phyloP scores from a whole-genome alignment of 2,888 invertebrate genomes.

The Rhagophthalmus giganteus region DNA sequence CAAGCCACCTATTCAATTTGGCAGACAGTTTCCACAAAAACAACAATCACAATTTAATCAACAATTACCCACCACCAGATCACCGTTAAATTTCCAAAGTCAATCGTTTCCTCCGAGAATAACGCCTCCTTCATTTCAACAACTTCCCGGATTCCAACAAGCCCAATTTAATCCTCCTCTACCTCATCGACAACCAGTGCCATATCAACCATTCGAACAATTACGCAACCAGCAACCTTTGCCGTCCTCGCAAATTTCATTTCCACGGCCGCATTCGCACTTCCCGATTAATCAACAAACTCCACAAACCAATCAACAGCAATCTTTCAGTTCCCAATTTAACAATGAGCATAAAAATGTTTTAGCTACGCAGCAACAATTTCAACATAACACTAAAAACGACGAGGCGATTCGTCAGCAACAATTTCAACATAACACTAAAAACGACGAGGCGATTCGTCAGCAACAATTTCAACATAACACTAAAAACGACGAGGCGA shows the following conservation, averaged over 20 bases:
- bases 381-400: slow-evolving; percentile 50
- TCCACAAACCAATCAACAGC: slow-evolving; percentile 47
- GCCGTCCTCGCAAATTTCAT: slow-evolving; percentile 55
- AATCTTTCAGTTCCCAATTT: slow-evolving; percentile 41
- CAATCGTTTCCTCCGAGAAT: slow-evolving; percentile 9
- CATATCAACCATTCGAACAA: slow-evolving; percentile 48
- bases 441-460: slow-evolving; percentile 33
- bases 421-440: slow-evolving; percentile 12
- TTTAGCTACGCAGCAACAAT: slow-evolving; percentile 38
- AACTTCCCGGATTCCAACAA: slow-evolving; percentile 17
- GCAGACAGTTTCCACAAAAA: slow-evolving; percentile 18
- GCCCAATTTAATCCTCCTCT: slow-evolving; percentile 28
- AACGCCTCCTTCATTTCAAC: slow-evolving; percentile 21
- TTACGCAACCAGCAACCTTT: slow-evolving; percentile 45
- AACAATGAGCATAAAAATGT: slow-evolving; percentile 45
- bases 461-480: slow-evolving; percentile 28
- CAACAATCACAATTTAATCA: slow-evolving; percentile 16
- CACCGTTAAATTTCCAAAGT: slow-evolving; percentile 10
- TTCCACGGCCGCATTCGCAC: slow-evolving; percentile 59
- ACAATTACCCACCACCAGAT: slow-evolving; percentile 17
- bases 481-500: too few species aligned
- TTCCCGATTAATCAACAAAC: slow-evolving; percentile 47
- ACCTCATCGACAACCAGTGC: slow-evolving; percentile 45
- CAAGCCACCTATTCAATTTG: slow-evolving; percentile 41
- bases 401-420: slow-evolving; percentile 43